Percentiles rank a stretch among this genome's conserved stretches.
These are phyloP conservation scores for Cephalopterus ornatus DNA, from an alignment of 2,113 vertebrate species.

Conservation along the genomic window DNA sequence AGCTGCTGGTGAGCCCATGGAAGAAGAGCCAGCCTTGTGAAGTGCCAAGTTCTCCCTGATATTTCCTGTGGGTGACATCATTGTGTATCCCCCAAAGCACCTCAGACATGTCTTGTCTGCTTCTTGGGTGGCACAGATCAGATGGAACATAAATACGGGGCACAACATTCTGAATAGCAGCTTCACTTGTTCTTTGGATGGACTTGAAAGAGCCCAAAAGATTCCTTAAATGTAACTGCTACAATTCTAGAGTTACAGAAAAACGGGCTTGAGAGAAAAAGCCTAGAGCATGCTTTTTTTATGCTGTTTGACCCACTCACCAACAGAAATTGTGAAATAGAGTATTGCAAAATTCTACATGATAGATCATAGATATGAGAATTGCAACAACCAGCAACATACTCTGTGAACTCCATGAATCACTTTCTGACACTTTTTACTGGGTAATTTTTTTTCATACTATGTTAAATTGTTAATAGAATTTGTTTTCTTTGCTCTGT, in stretches of 20 bases:
- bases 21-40: conserved; percentile 84
- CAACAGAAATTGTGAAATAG: conserved; percentile 50
- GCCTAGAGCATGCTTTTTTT: conserved; percentile 65
- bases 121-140: conserved; percentile 92
- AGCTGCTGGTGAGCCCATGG: conserved; percentile 88
- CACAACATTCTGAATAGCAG: conserved; percentile 78
- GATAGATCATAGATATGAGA: conserved; percentile 56
- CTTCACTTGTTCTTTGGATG: conserved; percentile 79
- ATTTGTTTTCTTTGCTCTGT: conserved; percentile 59
- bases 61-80: conserved; percentile 97
- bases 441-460: conserved; percentile 56
- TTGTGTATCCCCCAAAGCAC: conserved; percentile 88
- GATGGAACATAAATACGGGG: conserved; percentile 84
- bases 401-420: conserved; percentile 49
- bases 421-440: conserved; percentile 65
- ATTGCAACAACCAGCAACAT: conserved; percentile 50
- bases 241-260: conserved; percentile 77
- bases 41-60: conserved; percentile 87
- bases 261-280: conserved; percentile 63
- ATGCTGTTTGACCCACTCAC: conserved; percentile 62
- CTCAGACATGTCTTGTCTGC: conserved; percentile 90
- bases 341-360: conserved; percentile 49
- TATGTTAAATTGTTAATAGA: conserved; percentile 67
- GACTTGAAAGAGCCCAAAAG: conserved; percentile 77
- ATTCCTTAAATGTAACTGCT: conserved; percentile 74